A percentile compares a stretch with the other conserved stretches of the same genome.
Evolutionary conservation across 2,113 vertebrate species (phyloP).

Genomic region (Sinosuthora webbiana): DNA sequence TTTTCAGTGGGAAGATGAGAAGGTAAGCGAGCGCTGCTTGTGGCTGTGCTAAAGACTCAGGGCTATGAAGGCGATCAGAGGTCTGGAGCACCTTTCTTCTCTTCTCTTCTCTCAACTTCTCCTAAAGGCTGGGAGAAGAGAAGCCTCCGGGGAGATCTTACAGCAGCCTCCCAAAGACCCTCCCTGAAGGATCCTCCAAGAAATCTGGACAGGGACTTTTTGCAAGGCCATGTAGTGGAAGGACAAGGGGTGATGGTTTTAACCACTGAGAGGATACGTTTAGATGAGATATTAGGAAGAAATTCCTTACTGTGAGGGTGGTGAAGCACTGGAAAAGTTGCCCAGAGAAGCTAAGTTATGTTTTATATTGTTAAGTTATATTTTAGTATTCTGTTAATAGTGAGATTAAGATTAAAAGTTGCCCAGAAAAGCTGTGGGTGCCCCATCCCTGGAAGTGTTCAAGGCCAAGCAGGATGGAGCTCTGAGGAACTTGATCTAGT

Average conservation of each 20-base stretch:
- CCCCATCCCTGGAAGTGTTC: background rate
- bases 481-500: background rate
- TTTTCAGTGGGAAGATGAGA: conserved; percentile 95
- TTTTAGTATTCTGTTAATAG: too few relatives aligned
- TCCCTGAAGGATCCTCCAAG: background rate
- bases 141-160: background rate
- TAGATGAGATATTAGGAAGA: background rate
- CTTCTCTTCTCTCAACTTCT: too few relatives aligned
- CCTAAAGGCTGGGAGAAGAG: too few relatives aligned
- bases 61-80: too few relatives aligned
- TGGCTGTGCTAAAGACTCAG: fast-evolving
- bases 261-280: background rate
- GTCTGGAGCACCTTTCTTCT: background rate
- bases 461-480: too few relatives aligned
- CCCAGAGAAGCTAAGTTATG: background rate
- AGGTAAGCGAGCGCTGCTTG: conserved; percentile 68
- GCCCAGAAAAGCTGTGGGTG: background rate
- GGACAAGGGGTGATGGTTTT: background rate
- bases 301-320: background rate
- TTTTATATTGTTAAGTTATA: too few relatives aligned
- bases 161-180: background rate
- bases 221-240: too few relatives aligned
- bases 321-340: background rate
- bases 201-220: too few relatives aligned
- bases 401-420: background rate